Percentiles rank a stretch among this genome's conserved stretches.
These are phyloP conservation scores for Synergus japonicus DNA, from an alignment of 2,888 invertebrate species.

Conservation along the genomic window DNA sequence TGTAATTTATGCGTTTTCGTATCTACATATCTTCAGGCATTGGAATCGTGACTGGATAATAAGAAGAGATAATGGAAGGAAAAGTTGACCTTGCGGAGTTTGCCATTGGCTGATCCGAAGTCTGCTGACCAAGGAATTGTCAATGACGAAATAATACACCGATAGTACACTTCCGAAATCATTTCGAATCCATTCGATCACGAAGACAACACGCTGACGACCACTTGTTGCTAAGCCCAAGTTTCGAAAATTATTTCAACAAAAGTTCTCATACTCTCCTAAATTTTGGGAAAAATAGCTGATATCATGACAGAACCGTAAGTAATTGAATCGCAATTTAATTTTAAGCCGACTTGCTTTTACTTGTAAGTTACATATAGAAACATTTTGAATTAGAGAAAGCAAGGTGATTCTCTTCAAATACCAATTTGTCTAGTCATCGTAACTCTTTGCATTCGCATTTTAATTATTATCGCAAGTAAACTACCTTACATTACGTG, in stretches of 20 bases:
- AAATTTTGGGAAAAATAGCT: not conserved
- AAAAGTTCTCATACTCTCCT: not conserved
- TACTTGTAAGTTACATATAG: not conserved
- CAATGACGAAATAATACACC: not conserved
- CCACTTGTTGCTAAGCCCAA: slow-evolving; percentile 11
- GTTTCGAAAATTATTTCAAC: not conserved
- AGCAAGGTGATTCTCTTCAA: not conserved
- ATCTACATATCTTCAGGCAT: not conserved
- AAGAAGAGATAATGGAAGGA: slow-evolving; percentile 3
- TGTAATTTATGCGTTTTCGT: too few species aligned
- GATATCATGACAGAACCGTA: slow-evolving; percentile 31
- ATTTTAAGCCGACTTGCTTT: not conserved
- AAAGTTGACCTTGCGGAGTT: slow-evolving; percentile 4
- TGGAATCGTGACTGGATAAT: slow-evolving; percentile 7
- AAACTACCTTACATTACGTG: not conserved
- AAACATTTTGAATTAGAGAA: not conserved
- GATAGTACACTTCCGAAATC: not conserved
- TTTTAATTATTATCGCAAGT: not conserved
- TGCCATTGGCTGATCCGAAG: slow-evolving; percentile 1
- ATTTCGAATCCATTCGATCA: not conserved
- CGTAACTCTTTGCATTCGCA: not conserved
- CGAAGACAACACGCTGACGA: not conserved
- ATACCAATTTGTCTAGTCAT: slow-evolving; percentile 31
- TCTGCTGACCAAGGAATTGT: slow-evolving; percentile 19
- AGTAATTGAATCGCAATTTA: not conserved